Evolutionary conservation across 1,140 invertebrate species (phyloP).

Genomic region (Rhyacophila brunnea): DNA sequence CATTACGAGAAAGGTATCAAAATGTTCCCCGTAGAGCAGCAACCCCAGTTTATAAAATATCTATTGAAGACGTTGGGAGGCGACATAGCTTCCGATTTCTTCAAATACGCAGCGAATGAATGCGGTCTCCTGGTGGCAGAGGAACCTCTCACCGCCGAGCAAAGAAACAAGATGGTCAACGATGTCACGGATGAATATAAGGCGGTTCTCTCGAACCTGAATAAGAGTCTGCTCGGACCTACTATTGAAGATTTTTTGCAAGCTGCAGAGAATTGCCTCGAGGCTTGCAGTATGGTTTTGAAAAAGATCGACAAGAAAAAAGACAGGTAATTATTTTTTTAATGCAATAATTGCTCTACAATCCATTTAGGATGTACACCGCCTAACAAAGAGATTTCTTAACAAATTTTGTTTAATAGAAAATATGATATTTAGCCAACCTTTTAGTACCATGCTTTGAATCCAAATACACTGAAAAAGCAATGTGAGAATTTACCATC

Average conservation of each 20-base stretch:
- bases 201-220: conserved; percentile 58
- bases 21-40: conserved; percentile 56
- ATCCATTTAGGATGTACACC: too few relatives aligned
- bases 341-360: too few relatives aligned
- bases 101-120: conserved; percentile 69
- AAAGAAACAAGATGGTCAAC: conserved; percentile 65
- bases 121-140: conserved; percentile 59
- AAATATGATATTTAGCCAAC: too few relatives aligned
- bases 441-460: too few relatives aligned
- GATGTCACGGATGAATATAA: conserved; percentile 67
- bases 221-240: conserved; percentile 62
- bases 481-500: too few relatives aligned
- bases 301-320: conserved; percentile 89
- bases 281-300: conserved; percentile 76
- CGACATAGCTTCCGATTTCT: conserved; percentile 80
- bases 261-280: conserved; percentile 68
- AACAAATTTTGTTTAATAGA: too few relatives aligned
- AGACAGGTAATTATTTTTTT: conserved; percentile 65
- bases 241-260: conserved; percentile 77
- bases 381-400: too few relatives aligned
- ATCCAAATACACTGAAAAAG: too few relatives aligned
- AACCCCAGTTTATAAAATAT: conserved; percentile 73
- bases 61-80: conserved; percentile 79
- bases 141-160: conserved; percentile 61
- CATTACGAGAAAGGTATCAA: conserved; percentile 87